Conservation (phyloP, 1,140 invertebrate species). For the Drosophila sproati region DNA sequence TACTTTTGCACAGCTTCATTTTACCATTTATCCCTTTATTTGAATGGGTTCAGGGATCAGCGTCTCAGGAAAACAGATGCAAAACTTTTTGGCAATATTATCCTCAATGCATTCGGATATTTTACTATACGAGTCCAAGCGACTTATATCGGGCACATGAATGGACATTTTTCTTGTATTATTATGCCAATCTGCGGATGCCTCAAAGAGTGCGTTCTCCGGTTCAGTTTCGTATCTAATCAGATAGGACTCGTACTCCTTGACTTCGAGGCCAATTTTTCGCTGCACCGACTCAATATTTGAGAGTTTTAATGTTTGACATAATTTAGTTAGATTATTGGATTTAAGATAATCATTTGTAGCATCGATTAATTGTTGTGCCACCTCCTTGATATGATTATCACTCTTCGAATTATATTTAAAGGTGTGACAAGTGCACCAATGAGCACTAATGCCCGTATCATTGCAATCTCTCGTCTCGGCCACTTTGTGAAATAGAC, state of each 20-base stretch:
- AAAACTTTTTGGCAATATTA: slow-evolving; percentile 86
- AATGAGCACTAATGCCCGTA: slow-evolving; percentile 89
- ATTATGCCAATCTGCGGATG: slow-evolving; percentile 85
- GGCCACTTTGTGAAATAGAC: slow-evolving; percentile 88
- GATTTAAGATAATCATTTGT: slow-evolving; percentile 75
- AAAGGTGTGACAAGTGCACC: slow-evolving; percentile 89
- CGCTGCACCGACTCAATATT: slow-evolving; percentile 34
- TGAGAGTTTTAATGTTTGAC: slow-evolving; percentile 27
- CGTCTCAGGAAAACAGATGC: slow-evolving; percentile 76
- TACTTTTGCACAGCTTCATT: too few relatives aligned
- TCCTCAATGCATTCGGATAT: slow-evolving; percentile 85
- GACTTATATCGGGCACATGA: slow-evolving; percentile 85
- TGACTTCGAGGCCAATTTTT: slow-evolving; percentile 10
- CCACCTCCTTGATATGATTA: not conserved
- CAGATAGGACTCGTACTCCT: slow-evolving; percentile 11
- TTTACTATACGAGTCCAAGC: slow-evolving; percentile 86
- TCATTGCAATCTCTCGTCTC: slow-evolving; percentile 89
- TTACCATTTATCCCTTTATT: too few relatives aligned
- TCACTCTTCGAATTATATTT: slow-evolving; percentile 72
- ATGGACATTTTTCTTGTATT: slow-evolving; percentile 46
- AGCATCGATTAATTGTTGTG: slow-evolving; percentile 82
- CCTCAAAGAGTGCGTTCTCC: slow-evolving; percentile 86
- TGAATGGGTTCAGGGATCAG: too few relatives aligned
- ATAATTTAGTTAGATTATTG: slow-evolving; percentile 42
- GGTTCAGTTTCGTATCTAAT: slow-evolving; percentile 41